phyloP scores from a whole-genome alignment of 2,797 vertebrate species.

The Sylvia borin region DNA sequence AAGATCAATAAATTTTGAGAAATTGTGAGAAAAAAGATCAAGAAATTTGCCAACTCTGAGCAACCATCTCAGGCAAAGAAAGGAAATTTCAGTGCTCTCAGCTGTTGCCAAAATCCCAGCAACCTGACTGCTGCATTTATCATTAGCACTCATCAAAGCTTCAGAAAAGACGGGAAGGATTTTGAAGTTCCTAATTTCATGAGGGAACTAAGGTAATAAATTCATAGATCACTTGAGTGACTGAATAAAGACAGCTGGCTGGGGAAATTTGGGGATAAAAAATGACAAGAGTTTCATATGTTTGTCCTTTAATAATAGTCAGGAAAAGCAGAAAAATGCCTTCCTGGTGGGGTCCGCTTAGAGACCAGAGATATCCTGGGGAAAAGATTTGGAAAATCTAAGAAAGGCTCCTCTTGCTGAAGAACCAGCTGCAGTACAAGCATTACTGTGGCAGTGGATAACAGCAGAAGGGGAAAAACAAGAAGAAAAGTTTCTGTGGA shows the following conservation, averaged over 20 bases:
- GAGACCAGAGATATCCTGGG: background rate
- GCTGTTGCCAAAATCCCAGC: background rate
- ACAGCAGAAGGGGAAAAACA: background rate
- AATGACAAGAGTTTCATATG: background rate
- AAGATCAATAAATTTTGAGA: background rate
- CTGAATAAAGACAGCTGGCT: background rate
- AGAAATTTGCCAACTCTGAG: background rate
- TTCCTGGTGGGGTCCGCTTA: background rate
- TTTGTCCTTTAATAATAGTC: background rate
- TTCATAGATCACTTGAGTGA: background rate
- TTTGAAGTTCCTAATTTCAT: constrained; percentile 13
- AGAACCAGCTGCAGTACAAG: background rate
- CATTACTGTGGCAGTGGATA: background rate
- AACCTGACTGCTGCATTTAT: background rate
- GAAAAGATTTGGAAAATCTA: background rate
- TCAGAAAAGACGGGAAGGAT: background rate
- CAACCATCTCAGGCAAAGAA: background rate
- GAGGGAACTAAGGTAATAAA: background rate
- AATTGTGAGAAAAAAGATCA: background rate
- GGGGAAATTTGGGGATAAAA: background rate
- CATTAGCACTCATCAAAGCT: background rate
- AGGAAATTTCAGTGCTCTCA: background rate
- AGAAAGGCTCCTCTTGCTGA: background rate
- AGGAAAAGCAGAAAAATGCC: background rate
- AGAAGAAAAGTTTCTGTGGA: background rate